Evolutionary conservation across 1,140 invertebrate genomes (phyloP).

Genomic region (Lucilia cuprina): DNA sequence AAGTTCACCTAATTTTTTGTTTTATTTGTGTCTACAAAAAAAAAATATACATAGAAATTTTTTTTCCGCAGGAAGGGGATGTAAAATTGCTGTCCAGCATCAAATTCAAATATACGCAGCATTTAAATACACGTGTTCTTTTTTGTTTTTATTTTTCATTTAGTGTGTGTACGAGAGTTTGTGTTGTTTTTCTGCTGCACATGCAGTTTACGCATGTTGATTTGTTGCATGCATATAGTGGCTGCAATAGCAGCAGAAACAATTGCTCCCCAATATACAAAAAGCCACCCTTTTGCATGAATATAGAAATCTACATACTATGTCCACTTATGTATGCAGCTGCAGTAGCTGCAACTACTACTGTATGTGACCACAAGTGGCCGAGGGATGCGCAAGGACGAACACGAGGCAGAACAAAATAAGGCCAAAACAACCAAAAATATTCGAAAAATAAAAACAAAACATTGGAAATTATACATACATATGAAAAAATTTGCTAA

Average conservation of each 20-base stretch:
- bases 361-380: slow-evolving; percentile 38
- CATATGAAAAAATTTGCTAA: slow-evolving; percentile 50
- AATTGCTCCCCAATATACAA: slow-evolving; percentile 12
- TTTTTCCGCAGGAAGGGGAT: neutral
- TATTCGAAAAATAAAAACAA: slow-evolving; percentile 45
- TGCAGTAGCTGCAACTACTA: slow-evolving; percentile 40
- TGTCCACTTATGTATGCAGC: slow-evolving; percentile 26
- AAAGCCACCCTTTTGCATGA: neutral
- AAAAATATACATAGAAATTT: neutral
- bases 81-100: neutral
- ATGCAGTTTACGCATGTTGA: slow-evolving; percentile 18
- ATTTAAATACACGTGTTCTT: neutral
- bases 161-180: neutral
- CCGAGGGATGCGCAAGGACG: slow-evolving; percentile 23
- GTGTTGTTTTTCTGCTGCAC: neutral
- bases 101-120: neutral
- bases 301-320: neutral
- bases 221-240: slow-evolving; percentile 7
- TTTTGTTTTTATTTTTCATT: neutral
- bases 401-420: slow-evolving; percentile 44
- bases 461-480: slow-evolving; percentile 56
- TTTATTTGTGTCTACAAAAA: slow-evolving; percentile 21
- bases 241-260: neutral
- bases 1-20: slow-evolving; percentile 38
- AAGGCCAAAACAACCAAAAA: slow-evolving; percentile 58